phyloP scores from a whole-genome alignment of 2,888 invertebrate genomes.

The Aphodius granarius region DNA sequence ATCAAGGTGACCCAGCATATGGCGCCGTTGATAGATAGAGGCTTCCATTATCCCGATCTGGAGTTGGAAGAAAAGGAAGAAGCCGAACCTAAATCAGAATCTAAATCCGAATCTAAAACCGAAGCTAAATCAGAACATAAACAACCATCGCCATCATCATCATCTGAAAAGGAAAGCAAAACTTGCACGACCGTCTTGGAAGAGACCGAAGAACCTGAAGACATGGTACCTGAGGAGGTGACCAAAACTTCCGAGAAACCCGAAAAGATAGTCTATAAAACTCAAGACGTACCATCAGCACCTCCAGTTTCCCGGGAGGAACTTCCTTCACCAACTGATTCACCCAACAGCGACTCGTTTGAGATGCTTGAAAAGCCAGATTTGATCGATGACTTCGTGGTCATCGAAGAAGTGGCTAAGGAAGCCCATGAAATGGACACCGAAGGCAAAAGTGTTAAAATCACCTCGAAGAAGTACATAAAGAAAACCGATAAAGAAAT shows the following conservation, averaged over 20 bases:
- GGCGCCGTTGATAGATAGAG: slow-evolving; percentile 54
- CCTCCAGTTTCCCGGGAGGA: slow-evolving; percentile 66
- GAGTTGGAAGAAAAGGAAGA: slow-evolving; percentile 53
- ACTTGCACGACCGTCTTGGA: neutral
- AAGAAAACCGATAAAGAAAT: slow-evolving; percentile 72
- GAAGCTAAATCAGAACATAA: too few relatives aligned
- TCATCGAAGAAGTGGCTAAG: slow-evolving; percentile 84
- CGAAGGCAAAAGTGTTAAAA: slow-evolving; percentile 80
- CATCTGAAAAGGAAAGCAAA: neutral
- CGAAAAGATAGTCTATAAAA: neutral
- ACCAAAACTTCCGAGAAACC: slow-evolving; percentile 36
- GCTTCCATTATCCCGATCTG: slow-evolving; percentile 56
- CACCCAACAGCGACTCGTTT: slow-evolving; percentile 82
- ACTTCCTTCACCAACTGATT: slow-evolving; percentile 59
- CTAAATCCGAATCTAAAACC: neutral
- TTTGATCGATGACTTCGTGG: slow-evolving; percentile 84
- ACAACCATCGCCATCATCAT: neutral
- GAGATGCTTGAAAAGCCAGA: slow-evolving; percentile 87
- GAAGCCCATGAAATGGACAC: slow-evolving; percentile 82
- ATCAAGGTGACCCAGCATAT: slow-evolving; percentile 65
- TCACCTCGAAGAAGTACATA: slow-evolving; percentile 57
- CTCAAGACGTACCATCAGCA: slow-evolving; percentile 53
- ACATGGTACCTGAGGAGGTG: slow-evolving; percentile 45
- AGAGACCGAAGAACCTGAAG: slow-evolving; percentile 40
- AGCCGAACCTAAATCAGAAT: neutral